These are phyloP conservation scores for Chloroclysta siterata DNA, from an alignment of 2,888 invertebrate genomes.

Conservation along the genomic window DNA sequence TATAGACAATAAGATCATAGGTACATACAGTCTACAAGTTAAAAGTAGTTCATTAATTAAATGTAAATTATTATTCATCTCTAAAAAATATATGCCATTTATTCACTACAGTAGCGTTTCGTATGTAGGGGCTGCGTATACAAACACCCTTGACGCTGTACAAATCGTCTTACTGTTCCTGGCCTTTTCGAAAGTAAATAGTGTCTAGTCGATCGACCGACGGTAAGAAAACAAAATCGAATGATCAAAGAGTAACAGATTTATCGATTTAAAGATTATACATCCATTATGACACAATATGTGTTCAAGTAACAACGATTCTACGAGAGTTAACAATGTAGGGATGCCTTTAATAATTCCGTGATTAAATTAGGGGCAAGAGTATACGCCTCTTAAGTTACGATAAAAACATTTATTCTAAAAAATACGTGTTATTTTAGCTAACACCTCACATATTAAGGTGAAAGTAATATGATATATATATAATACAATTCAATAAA, in stretches of 20 bases:
- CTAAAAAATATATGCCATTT: not conserved
- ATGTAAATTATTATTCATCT: not conserved
- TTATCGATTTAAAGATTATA: no score
- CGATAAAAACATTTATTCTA: not conserved
- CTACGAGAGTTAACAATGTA: not conserved
- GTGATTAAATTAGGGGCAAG: constrained; percentile 4
- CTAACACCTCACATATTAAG: not conserved
- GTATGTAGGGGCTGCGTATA: not conserved
- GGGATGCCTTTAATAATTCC: not conserved
- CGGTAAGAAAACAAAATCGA: no score
- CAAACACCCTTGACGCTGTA: not conserved
- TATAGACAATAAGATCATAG: not conserved
- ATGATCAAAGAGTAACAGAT: no score
- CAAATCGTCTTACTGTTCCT: not conserved
- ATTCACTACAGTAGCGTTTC: not conserved
- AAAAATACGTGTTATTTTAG: not conserved
- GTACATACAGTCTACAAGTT: not conserved
- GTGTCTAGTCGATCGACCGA: no score
- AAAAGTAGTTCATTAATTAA: not conserved
- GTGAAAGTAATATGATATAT: not conserved
- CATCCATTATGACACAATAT: no score
- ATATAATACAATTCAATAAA: constrained; percentile 1
- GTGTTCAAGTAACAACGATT: no score
- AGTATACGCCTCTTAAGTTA: constrained; percentile 5
- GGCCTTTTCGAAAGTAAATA: not conserved